Percentiles rank a stretch among this genome's conserved stretches.
These are phyloP conservation scores for Hesperia comma DNA, from an alignment of 2,888 invertebrate genomes.

Conservation along the genomic window DNA sequence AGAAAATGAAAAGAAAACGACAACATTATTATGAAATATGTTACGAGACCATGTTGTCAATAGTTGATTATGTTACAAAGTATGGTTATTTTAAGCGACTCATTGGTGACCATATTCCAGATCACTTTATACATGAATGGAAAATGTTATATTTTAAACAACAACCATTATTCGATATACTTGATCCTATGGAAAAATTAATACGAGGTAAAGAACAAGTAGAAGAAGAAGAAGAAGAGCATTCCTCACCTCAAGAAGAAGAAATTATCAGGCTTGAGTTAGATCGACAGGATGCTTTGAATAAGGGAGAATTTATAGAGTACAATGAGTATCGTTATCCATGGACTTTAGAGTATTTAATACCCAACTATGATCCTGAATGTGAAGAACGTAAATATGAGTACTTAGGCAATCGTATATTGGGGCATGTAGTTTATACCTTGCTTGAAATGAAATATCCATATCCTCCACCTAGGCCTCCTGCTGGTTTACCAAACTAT, in stretches of 20 bases:
- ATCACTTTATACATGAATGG: constrained; percentile 81
- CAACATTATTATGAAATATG: constrained; percentile 79
- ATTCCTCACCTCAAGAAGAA: constrained; percentile 59
- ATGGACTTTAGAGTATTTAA: constrained; percentile 78
- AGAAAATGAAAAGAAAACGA: constrained; percentile 78
- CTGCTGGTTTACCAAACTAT: constrained; percentile 67
- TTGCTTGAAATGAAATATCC: constrained; percentile 79
- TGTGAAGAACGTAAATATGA: constrained; percentile 73
- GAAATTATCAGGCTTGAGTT: constrained; percentile 76
- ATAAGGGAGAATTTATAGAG: constrained; percentile 81
- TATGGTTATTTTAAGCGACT: constrained; percentile 75
- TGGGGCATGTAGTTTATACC: constrained; percentile 82
- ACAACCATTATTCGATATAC: constrained; percentile 80
- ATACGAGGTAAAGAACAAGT: constrained; percentile 60
- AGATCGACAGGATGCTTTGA: constrained; percentile 79
- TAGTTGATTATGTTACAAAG: constrained; percentile 82
- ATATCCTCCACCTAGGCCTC: constrained; percentile 59
- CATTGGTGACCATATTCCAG: constrained; percentile 72
- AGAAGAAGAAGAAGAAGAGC: constrained; percentile 58
- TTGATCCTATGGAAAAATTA: constrained; percentile 69
- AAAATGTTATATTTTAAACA: constrained; percentile 81
- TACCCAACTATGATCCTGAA: constrained; percentile 70
- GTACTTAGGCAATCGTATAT: constrained; percentile 69
- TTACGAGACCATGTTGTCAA: constrained; percentile 77
- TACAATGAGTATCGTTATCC: constrained; percentile 81